A percentile compares a stretch with the other conserved stretches of the same genome.
These are phyloP conservation scores for Stigmatopora argus DNA, from an alignment of 2,113 vertebrate species.

Conservation along the genomic window DNA sequence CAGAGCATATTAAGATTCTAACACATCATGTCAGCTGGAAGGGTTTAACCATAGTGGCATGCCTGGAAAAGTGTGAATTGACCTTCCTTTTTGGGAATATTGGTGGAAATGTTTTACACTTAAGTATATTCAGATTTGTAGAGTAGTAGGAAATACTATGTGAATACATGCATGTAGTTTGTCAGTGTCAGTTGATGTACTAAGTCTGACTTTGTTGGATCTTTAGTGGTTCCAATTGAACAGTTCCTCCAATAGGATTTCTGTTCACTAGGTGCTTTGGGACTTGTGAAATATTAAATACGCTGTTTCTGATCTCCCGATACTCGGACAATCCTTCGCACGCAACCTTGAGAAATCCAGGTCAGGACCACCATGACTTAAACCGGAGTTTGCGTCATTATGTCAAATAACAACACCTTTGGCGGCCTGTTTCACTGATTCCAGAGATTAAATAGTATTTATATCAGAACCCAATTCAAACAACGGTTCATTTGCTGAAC, in stretches of 20 bases:
- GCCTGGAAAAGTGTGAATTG: constrained; percentile 10
- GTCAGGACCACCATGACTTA: constrained; percentile 53
- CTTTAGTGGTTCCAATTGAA: constrained; percentile 43
- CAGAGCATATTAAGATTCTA: not conserved
- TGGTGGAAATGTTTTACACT: not conserved
- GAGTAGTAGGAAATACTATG: not conserved
- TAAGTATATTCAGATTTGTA: not conserved
- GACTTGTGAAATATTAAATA: constrained; percentile 66
- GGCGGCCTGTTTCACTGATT: constrained; percentile 15
- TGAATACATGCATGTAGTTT: constrained; percentile 5
- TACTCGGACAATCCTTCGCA: constrained; percentile 65
- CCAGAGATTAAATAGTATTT: constrained; percentile 30
- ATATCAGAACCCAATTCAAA: constrained; percentile 25
- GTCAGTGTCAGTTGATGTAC: constrained; percentile 28
- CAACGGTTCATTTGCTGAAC: constrained; percentile 37
- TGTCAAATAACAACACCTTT: constrained; percentile 14
- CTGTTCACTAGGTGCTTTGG: constrained; percentile 42
- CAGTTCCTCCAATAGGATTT: constrained; percentile 55
- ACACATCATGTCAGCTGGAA: not conserved
- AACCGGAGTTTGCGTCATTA: constrained; percentile 36
- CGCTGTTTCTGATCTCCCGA: constrained; percentile 63
- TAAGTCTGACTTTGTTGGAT: constrained; percentile 49
- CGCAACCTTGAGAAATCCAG: constrained; percentile 68
- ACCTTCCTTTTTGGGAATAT: constrained; percentile 3
- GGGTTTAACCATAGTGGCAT: not conserved